Percentiles rank a stretch among this genome's conserved stretches.
phyloP scores from a whole-genome alignment of 1,140 invertebrate species.

The Bombus waltoni region DNA sequence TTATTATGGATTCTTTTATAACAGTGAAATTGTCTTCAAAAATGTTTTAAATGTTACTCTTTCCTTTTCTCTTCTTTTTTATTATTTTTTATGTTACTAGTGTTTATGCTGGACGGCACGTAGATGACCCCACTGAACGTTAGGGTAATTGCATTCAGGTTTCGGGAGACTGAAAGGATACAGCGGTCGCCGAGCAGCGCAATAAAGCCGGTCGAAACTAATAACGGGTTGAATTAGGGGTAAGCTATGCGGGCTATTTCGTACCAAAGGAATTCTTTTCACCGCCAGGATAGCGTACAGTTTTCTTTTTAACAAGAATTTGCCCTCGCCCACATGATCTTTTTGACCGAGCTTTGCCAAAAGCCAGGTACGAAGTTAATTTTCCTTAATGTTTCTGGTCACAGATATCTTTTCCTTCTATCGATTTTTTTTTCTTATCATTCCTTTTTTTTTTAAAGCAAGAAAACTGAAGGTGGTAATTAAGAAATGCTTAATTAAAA shows the following conservation, averaged over 20 bases:
- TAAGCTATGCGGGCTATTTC: slow-evolving; percentile 51
- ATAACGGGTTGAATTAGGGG: slow-evolving; percentile 77
- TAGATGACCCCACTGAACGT: neutral
- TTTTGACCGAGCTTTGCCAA: neutral
- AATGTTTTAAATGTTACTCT: neutral
- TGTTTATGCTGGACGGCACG: neutral
- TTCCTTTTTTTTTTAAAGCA: neutral
- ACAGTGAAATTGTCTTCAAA: neutral
- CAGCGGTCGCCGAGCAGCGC: slow-evolving; percentile 7
- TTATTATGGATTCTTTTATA: neutral
- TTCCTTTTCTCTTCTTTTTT: too few species aligned
- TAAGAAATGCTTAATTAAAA: too few species aligned
- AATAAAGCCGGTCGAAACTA: slow-evolving; percentile 72
- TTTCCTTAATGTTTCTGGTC: neutral
- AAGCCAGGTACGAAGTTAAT: slow-evolving; percentile 19
- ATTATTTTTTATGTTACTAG: neutral
- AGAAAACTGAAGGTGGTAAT: neutral
- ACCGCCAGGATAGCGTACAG: neutral
- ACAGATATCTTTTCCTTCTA: too few species aligned
- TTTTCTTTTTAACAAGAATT: slow-evolving; percentile 37
- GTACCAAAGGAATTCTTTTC: slow-evolving; percentile 26
- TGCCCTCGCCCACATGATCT: slow-evolving; percentile 15
- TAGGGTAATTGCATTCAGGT: slow-evolving; percentile 29
- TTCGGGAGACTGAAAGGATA: slow-evolving; percentile 9
- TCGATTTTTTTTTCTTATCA: neutral